Evolutionary conservation across 1,140 invertebrate species (phyloP), one percentile per base, ranked within the genome.

Genomic region (Heliconius hewitsoni): DNA sequence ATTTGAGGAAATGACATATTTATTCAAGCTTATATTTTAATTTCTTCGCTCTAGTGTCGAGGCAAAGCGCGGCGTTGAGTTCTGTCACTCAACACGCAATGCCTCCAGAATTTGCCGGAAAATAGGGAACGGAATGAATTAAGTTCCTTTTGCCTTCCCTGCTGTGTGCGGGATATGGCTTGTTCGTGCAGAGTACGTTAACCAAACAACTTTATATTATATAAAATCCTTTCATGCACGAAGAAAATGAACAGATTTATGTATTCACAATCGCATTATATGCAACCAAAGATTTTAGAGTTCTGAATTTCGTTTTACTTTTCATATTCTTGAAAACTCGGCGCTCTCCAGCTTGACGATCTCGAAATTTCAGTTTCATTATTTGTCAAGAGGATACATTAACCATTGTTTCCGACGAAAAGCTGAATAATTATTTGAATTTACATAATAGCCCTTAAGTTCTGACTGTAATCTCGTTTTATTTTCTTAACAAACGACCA

Each of bases 301-400:
- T 23, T 30, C 60, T 66, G 60, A 30, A 66, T 66, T 66, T 27
- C 13, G 60, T 30, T 66, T 66, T 66, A 23, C 60, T 66, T 66
- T 13, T 66, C 8, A 66, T 27, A 30, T 66, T 66, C 60, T 66
- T 66, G 60, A 66, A 66, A 23, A 66, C 23, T 66, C 60, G 23
- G 57, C 23, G 27, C 60, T 66, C 11, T 66, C 11, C 23, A 66
- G 60, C n/a, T 66, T 66, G 27, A 66, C 60, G 13, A 66, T 66
- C 11, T 66, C 60, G 60, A 30, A 30, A 66, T 66, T 66, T 66
- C 60, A 66, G 60, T 66, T 66, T 30, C 60, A 66, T 66, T 66
- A 66, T 66, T 66, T 66, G 60, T 66, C 60, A 66, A 66, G 60
- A 66, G 60, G 60, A 66, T 66, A 66, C 60, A 66, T 66, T 66